These are phyloP conservation scores for Nomada fabriciana DNA, from an alignment of 2,888 invertebrate genomes.

Conservation along the genomic window DNA sequence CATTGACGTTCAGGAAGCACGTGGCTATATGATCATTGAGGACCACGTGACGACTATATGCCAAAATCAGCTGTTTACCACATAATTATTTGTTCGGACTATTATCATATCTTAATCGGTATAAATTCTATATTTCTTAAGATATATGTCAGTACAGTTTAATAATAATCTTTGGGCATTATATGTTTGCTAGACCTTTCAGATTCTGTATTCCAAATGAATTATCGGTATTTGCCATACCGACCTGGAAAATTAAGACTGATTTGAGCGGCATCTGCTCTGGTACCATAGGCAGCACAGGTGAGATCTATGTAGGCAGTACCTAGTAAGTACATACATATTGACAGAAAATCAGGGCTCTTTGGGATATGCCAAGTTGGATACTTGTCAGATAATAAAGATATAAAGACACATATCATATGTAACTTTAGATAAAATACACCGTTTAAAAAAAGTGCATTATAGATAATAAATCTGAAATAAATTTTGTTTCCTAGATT, in stretches of 20 bases:
- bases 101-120: no score
- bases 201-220: no score
- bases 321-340: no score
- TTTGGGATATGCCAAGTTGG: no score
- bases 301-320: no score
- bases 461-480: not conserved
- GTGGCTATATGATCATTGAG: not conserved
- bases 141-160: not conserved
- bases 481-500: not conserved
- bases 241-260: no score
- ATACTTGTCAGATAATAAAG: no score
- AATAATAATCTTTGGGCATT: not conserved
- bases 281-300: no score
- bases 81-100: not conserved
- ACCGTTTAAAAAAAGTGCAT: not conserved
- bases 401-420: not conserved
- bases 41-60: not conserved
- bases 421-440: not conserved
- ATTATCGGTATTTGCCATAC: no score
- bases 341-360: no score
- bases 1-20: slow-evolving; percentile 18
- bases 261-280: no score
- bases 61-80: slow-evolving; percentile 7
- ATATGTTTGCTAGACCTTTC: no score
- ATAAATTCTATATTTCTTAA: not conserved